These are phyloP conservation scores for Dascillus cervinus DNA, from an alignment of 2,888 invertebrate species.

Conservation along the genomic window DNA sequence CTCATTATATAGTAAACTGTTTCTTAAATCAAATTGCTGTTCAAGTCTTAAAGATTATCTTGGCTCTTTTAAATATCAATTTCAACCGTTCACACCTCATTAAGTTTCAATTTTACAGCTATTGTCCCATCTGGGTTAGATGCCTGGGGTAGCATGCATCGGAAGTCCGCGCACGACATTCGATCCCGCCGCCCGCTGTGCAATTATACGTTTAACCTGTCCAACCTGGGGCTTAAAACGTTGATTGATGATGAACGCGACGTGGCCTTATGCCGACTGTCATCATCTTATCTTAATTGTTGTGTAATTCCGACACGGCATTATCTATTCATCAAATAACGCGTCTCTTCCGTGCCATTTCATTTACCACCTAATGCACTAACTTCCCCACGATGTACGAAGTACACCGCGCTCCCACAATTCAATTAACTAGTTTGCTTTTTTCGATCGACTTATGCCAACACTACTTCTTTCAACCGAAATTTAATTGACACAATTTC, in stretches of 20 bases:
- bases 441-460: too few species aligned
- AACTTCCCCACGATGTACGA: too few species aligned
- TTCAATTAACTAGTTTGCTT: too few species aligned
- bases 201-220: constrained; percentile 16
- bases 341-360: too few species aligned
- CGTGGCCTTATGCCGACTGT: constrained; percentile 11
- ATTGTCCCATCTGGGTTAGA: constrained; percentile 45
- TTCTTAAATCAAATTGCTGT: constrained; percentile 43
- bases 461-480: too few species aligned
- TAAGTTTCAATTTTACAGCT: constrained; percentile 47
- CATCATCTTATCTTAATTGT: constrained; percentile 10
- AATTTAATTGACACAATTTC: too few species aligned
- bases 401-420: too few species aligned
- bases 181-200: constrained; percentile 22
- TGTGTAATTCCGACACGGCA: constrained; percentile 12
- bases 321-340: constrained; percentile 10
- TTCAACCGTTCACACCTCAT: constrained; percentile 46
- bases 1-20: constrained; percentile 41
- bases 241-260: constrained; percentile 11
- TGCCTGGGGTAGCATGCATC: constrained; percentile 40
- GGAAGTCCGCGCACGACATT: constrained; percentile 37
- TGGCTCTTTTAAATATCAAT: constrained; percentile 47
- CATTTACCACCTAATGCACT: too few species aligned
- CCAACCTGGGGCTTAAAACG: constrained; percentile 10
- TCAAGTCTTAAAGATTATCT: constrained; percentile 41